Conservation (phyloP, 2,113 vertebrate species). For the Rhinogobius similis region DNA sequence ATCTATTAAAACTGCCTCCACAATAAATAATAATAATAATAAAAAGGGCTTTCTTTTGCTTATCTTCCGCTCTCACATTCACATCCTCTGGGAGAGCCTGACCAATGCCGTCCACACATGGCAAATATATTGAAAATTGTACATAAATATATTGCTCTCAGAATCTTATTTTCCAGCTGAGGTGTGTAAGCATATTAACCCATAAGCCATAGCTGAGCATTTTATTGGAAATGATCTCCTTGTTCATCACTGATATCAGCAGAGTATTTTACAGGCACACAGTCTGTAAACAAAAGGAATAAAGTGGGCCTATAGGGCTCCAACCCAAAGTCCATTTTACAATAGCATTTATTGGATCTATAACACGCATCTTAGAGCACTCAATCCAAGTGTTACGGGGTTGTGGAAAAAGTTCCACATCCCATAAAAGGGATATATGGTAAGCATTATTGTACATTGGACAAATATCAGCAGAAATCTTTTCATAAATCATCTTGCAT, state of each 20-base stretch:
- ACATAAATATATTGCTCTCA: background rate
- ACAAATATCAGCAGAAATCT: background rate
- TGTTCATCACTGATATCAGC: slow-evolving; percentile 29
- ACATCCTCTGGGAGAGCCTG: slow-evolving; percentile 2
- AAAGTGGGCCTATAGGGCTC: slow-evolving; percentile 25
- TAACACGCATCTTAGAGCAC: slow-evolving; percentile 4
- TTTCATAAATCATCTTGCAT: too few relatives aligned
- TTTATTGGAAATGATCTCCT: slow-evolving; percentile 48
- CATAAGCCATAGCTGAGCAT: slow-evolving; percentile 35
- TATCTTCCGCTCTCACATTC: slow-evolving; percentile 3
- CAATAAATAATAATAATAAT: slow-evolving; percentile 3
- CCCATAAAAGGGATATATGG: slow-evolving; percentile 1
- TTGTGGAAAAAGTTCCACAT: background rate
- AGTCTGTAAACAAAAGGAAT: slow-evolving; percentile 45
- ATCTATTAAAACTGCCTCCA: background rate
- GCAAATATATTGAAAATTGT: background rate
- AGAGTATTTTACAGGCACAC: slow-evolving; percentile 37
- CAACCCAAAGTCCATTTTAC: slow-evolving; percentile 23
- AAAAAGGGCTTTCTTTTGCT: slow-evolving; percentile 5
- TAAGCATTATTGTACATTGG: background rate
- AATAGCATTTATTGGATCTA: slow-evolving; percentile 29
- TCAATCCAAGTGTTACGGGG: slow-evolving; percentile 12
- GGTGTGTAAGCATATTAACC: slow-evolving; percentile 26
- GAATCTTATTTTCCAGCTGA: slow-evolving; percentile 28
- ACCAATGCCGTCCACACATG: background rate